Evolutionary conservation across 1,140 invertebrate species (phyloP), one percentile per base, ranked within the genome.

Genomic region (Apolygus lucorum): DNA sequence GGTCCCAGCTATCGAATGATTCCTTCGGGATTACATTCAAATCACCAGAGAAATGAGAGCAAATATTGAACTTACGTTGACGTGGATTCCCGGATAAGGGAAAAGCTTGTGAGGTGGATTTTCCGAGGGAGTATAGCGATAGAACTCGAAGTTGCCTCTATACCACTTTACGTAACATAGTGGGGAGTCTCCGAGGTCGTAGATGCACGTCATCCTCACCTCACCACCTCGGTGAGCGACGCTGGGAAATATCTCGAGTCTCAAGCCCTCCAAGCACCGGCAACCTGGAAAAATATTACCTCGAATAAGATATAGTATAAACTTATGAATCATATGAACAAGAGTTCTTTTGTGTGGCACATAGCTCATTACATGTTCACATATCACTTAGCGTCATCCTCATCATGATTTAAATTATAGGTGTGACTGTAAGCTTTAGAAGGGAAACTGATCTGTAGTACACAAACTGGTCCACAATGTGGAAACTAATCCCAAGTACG

Each of bases 121-220:
- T 72, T 84, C 82, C 52, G 81, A 82, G 21, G 84, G 83, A 4
- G 80, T 80, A 73, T 82, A 86, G 69, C 85, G 79, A 79, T 84
- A 86, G 77, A 88, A 88, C 76, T 88, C 87, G 68, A 82, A 79
- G 72, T 84, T 83, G 42, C 86, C 87, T 71, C 87, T 84, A 79
- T 93, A 92, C 90, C 90, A 93, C 81, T 92, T 92, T 73, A 93
- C 88, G 70, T 89, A 87, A 79, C 92, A 93, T 68, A 93, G 81
- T 29, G 84, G 84, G 72, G 90, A 89, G 28, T 84, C 84, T 76
- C 90, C 90, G 77, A 89, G 81, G 78, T 91, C 88, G 77, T 90
- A 92, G 77, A 86, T 84, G 78, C 90, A 93, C 75, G 85, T 85
- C 74, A 93, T 83, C 71, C 84, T 83, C 28, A 87, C 88, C 34